These are phyloP conservation scores for Limnodromus scolopaceus DNA, from an alignment of 2,797 vertebrate species.

Conservation along the genomic window DNA sequence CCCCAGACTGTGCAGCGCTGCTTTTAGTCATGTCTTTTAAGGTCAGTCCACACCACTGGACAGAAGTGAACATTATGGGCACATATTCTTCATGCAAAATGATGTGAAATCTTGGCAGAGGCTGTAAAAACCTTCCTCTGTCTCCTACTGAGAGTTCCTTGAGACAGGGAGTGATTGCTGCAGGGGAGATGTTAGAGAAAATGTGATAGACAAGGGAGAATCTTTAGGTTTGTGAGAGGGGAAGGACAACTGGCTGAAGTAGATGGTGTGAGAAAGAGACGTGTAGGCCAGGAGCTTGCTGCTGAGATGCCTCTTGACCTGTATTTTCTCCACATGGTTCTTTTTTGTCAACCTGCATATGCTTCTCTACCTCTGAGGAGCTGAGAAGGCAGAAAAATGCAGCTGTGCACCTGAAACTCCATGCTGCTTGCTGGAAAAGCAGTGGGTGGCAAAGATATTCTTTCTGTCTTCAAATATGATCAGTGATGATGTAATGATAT, in stretches of 20 bases:
- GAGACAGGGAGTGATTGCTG: background rate
- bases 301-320: background rate
- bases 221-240: background rate
- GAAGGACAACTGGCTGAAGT: background rate
- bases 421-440: background rate
- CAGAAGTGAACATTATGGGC: background rate
- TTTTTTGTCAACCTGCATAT: background rate
- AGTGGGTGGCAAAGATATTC: background rate
- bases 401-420: background rate
- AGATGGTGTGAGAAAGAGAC: background rate
- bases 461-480: background rate
- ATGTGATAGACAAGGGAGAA: background rate
- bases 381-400: background rate
- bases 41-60: background rate
- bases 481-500: background rate
- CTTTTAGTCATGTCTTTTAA: background rate
- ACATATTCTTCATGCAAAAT: background rate
- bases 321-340: background rate
- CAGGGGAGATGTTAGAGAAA: background rate
- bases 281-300: accelerated
- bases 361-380: background rate
- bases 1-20: background rate
- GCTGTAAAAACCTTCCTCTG: background rate
- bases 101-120: background rate
- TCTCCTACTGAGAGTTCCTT: background rate